Percentiles rank a stretch among this genome's conserved stretches.
phyloP scores from a whole-genome alignment of 2,888 invertebrate genomes.

The Acanthosepion esculentum region DNA sequence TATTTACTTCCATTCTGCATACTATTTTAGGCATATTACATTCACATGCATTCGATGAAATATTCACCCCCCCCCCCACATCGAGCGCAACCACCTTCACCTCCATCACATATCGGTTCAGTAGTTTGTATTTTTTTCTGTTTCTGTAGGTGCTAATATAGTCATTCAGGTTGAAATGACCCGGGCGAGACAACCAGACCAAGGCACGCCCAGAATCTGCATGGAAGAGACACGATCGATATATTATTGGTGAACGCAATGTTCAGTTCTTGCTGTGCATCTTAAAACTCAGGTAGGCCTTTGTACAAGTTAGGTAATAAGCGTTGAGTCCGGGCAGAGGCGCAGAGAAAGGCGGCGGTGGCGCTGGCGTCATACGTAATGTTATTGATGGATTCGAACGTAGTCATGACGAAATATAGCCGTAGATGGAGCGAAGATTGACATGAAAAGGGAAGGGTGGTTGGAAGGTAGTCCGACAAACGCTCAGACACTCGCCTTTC shows the following conservation, averaged over 20 bases:
- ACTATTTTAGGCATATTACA: neutral
- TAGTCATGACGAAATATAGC: neutral
- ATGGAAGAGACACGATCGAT: neutral
- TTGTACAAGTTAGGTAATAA: neutral
- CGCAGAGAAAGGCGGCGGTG: neutral
- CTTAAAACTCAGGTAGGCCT: neutral
- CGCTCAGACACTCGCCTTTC: neutral
- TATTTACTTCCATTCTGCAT: neutral
- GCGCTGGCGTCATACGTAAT: neutral
- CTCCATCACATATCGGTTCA: neutral
- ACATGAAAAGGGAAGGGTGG: neutral
- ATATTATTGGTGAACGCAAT: neutral
- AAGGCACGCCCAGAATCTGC: neutral
- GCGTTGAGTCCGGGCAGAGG: neutral
- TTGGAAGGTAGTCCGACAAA: neutral
- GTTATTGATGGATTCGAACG: neutral
- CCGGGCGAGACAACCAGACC: conserved; percentile 21
- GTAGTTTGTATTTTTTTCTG: neutral
- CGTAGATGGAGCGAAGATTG: neutral
- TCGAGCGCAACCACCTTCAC: neutral
- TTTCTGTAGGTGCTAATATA: conserved; percentile 21
- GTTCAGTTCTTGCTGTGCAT: neutral
- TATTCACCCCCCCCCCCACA: neutral
- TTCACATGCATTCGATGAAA: neutral
- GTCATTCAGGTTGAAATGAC: neutral